These are phyloP conservation scores for Sylvia atricapilla DNA, from an alignment of 2,113 vertebrate genomes.

Conservation along the genomic window DNA sequence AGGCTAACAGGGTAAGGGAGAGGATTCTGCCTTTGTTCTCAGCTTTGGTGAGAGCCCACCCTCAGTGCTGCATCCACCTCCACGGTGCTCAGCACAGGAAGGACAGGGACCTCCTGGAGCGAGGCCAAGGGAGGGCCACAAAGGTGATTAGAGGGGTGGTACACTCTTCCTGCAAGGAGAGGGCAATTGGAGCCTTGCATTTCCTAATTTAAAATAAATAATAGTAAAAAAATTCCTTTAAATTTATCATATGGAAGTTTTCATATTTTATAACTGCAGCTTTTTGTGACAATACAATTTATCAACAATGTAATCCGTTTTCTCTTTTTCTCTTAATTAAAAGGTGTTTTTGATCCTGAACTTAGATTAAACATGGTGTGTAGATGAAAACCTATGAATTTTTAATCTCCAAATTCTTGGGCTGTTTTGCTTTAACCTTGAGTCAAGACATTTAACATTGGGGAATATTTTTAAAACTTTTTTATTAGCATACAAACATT, in stretches of 20 bases:
- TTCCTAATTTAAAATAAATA: not conserved
- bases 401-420: not conserved
- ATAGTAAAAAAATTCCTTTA: not conserved
- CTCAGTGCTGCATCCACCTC: no score
- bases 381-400: not conserved
- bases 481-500: not conserved
- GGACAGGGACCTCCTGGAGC: not conserved
- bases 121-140: no score
- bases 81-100: not conserved
- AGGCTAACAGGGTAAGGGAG: rapidly evolving
- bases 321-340: not conserved
- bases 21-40: not conserved
- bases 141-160: not conserved
- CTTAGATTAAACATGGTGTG: not conserved
- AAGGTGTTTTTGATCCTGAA: not conserved
- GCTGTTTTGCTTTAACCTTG: not conserved
- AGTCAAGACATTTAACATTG: not conserved
- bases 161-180: not conserved
- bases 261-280: not conserved
- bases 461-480: not conserved
- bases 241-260: not conserved
- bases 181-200: not conserved
- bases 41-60: not conserved
- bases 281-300: not conserved
- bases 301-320: not conserved